A percentile compares a stretch with the other conserved stretches of the same genome.
These are phyloP conservation scores for Gonioctena quinquepunctata DNA, from an alignment of 1,140 invertebrate genomes.

Conservation along the genomic window DNA sequence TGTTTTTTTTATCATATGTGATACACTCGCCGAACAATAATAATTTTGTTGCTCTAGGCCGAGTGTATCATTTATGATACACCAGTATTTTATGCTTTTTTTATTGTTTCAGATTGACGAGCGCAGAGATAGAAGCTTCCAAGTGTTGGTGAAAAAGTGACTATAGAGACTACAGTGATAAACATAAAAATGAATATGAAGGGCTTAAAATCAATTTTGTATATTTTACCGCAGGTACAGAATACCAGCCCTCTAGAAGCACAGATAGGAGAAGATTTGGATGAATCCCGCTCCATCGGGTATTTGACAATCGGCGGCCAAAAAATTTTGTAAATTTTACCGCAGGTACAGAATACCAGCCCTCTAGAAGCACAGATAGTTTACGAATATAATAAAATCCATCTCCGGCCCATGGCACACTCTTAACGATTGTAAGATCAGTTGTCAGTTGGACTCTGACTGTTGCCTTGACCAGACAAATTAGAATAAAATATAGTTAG, in stretches of 20 bases:
- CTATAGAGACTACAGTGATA: not conserved
- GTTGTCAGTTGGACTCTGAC: not conserved
- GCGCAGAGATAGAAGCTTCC: not conserved
- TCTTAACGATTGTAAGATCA: not conserved
- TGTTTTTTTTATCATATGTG: conserved; percentile 8
- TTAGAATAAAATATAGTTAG: no score
- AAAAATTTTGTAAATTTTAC: no score
- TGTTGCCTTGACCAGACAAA: not conserved
- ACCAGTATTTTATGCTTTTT: conserved; percentile 1
- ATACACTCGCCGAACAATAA: conserved; percentile 7
- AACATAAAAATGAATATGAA: not conserved
- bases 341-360: no score
- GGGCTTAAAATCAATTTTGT: not conserved
- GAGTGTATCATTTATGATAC: conserved; percentile 11
- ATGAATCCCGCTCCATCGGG: no score
- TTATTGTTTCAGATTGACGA: conserved; percentile 13
- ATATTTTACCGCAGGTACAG: not conserved
- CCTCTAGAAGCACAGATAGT: no score
- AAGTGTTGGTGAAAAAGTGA: not conserved
- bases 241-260: not conserved
- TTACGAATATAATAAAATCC: no score
- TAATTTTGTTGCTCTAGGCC: conserved; percentile 2
- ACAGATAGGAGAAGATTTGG: not conserved
- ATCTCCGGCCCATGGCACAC: no score
- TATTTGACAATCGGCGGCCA: no score